Percentiles rank a stretch among this genome's conserved stretches.
Conservation (phyloP, 2,888 invertebrate species). For the Spodoptera exigua region DNA sequence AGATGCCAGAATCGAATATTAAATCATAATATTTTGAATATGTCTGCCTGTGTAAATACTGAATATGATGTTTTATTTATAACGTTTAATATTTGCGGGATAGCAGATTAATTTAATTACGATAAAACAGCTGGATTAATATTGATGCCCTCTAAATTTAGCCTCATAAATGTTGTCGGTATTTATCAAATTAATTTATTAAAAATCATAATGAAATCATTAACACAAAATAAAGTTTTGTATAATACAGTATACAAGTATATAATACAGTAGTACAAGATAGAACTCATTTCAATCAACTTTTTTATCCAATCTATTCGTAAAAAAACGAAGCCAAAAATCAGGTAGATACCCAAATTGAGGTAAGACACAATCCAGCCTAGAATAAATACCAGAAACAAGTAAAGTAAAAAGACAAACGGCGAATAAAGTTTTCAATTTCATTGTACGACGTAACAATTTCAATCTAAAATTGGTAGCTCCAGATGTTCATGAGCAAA, state of each 20-base stretch:
- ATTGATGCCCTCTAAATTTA: background rate
- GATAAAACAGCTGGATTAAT: conserved; percentile 3
- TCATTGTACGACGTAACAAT: conserved; percentile 73
- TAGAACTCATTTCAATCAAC: too few relatives aligned
- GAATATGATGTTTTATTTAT: conserved; percentile 35
- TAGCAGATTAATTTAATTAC: conserved; percentile 21
- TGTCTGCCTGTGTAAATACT: conserved; percentile 42
- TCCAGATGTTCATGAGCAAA: conserved; percentile 86
- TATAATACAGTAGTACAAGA: background rate
- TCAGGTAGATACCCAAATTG: conserved; percentile 12
- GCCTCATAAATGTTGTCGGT: too few relatives aligned
- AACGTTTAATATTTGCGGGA: conserved; percentile 18
- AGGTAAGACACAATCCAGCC: conserved; percentile 8
- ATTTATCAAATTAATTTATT: background rate
- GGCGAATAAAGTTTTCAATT: conserved; percentile 72
- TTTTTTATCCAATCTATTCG: too few relatives aligned
- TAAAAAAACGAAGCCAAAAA: conserved; percentile 4
- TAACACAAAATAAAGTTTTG: too few relatives aligned
- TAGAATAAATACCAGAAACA: conserved; percentile 43
- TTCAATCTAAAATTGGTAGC: conserved; percentile 79
- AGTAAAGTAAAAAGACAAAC: conserved; percentile 49
- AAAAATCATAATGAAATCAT: background rate
- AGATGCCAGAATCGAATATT: conserved; percentile 66
- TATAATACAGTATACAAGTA: background rate
- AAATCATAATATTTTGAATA: conserved; percentile 53